A percentile compares a stretch with the other conserved stretches of the same genome.
These are phyloP conservation scores for Drepana arcuata DNA, from an alignment of 1,140 invertebrate genomes.

Conservation along the genomic window DNA sequence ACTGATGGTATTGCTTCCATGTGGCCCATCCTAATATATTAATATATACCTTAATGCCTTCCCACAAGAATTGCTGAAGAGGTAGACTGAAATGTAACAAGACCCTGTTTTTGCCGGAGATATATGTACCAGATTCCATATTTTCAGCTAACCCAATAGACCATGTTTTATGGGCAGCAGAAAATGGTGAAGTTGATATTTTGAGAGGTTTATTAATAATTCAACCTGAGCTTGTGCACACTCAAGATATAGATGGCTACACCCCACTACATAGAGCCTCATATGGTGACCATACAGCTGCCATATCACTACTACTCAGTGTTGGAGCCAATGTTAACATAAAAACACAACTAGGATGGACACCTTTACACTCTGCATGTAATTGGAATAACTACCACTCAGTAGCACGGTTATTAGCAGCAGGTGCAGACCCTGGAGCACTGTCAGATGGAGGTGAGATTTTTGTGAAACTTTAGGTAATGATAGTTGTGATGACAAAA, in stretches of 20 bases:
- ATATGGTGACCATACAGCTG: conserved; percentile 87
- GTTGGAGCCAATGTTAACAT: conserved; percentile 82
- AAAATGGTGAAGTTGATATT: conserved; percentile 81
- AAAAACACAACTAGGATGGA: conserved; percentile 90
- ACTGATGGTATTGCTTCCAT: too few species aligned
- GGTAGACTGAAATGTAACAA: too few species aligned
- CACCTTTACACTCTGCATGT: conserved; percentile 92
- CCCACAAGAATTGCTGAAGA: too few species aligned
- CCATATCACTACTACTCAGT: conserved; percentile 83
- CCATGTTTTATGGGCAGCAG: conserved; percentile 86
- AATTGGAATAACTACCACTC: conserved; percentile 91
- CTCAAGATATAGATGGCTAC: conserved; percentile 90
- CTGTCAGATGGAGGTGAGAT: conserved; percentile 82
- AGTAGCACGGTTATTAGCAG: conserved; percentile 81
- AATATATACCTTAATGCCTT: too few species aligned
- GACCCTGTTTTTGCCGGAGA: too few species aligned
- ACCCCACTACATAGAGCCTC: conserved; percentile 85
- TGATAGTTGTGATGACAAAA: too few species aligned
- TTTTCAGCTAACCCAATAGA: conserved; percentile 77
- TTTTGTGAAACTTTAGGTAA: too few species aligned
- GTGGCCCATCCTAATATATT: too few species aligned
- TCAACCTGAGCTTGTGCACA: conserved; percentile 77
- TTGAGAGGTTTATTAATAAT: conserved; percentile 76
- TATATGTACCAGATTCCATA: too few species aligned
- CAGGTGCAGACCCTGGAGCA: conserved; percentile 92